Base-by-base conservation (phyloP, 2,113 vertebrate species). In the Corydoras sp. region DNA sequence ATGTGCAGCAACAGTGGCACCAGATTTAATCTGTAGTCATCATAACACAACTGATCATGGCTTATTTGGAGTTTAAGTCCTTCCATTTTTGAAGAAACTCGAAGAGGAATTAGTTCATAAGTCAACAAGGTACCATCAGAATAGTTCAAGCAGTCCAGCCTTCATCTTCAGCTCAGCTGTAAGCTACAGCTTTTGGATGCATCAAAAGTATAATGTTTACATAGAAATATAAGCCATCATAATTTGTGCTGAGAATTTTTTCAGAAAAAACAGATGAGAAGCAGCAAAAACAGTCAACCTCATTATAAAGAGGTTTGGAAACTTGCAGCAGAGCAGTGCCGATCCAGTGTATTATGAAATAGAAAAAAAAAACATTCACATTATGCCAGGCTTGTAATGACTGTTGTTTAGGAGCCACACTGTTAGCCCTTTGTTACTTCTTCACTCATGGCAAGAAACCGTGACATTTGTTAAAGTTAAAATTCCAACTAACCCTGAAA, bases 311-410 rank as follows among this genome's bases (percentile, higher is more conserved):
- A 66, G 24, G 15, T 4, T 24, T 67, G 35, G n/a, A 69, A 31
- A 48, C 49, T 24, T 24, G 18, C 48, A 32, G 32, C n/a, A 58
- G 68, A 74, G 53, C 72, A 60, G 63, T 78, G 58, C 54, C 62
- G 61, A 64, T 81, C 80, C 79, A 82, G 78, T 77, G 77, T 76
- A 66, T 77, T 69, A 24, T 53, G 62, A 68, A 61, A 43, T 63
- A 74, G 54, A 71, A 81, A 79, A 68, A 62, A 63, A 74, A 77
- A 78, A 79, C 74, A 79, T 79, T 79, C 73, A 75, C 56, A 82
- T 80, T 79, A 67, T 54, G 55, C 61, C 69, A 49, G 73, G 48
- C 72, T 69, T 32, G 62, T 55, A 55, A 64, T 50, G 55, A 66
- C 50, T 10, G 5, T 24, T 10, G 49, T 58, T 76, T 56, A 55